Percentiles rank a stretch among this genome's conserved stretches.
These are phyloP conservation scores for Tinamus guttatus DNA, from an alignment of 2,113 vertebrate genomes.

Conservation along the genomic window DNA sequence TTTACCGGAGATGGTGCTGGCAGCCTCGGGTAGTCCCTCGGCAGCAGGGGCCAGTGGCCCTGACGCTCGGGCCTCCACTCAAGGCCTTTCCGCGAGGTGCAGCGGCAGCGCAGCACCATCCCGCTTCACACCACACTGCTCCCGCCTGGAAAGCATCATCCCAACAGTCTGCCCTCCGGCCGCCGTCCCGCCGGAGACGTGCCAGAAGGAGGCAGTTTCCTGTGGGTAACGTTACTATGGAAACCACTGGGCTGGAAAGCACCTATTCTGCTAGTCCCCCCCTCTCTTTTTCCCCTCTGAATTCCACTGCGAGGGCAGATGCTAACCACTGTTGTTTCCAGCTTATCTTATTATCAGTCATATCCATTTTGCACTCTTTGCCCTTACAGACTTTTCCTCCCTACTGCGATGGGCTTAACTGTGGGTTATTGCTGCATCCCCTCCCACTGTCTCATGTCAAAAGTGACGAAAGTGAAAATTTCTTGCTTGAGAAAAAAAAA, in stretches of 20 bases:
- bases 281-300: neutral
- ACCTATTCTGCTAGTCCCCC: neutral
- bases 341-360: neutral
- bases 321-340: neutral
- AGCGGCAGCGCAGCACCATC: neutral
- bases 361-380: neutral
- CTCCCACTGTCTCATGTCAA: neutral
- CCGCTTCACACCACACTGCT: neutral
- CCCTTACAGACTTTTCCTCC: neutral
- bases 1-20: no score
- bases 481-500: neutral
- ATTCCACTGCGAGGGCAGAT: neutral
- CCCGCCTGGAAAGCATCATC: neutral
- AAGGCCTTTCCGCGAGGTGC: neutral
- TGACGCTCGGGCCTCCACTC: neutral
- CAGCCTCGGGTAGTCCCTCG: neutral
- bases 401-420: fast-evolving
- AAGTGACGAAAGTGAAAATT: neutral
- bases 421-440: neutral
- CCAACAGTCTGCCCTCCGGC: neutral
- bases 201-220: neutral
- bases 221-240: neutral
- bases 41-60: neutral
- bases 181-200: fast-evolving
- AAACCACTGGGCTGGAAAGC: neutral